These are phyloP conservation scores for Epirrita christyi DNA, from an alignment of 2,888 invertebrate genomes.

Conservation along the genomic window DNA sequence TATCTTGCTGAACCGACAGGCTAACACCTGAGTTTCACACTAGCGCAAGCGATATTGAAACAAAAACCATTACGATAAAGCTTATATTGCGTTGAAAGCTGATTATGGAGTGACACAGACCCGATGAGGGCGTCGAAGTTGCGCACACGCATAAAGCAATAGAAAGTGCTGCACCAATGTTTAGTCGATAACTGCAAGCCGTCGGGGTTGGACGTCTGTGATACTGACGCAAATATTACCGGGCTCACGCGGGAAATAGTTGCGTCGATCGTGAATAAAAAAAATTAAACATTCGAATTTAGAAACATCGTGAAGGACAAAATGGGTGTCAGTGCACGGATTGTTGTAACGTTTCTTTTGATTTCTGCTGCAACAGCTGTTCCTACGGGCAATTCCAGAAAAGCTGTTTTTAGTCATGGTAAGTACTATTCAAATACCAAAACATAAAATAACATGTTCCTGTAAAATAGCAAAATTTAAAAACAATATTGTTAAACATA, in stretches of 20 bases:
- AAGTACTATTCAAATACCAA: slow-evolving; percentile 35
- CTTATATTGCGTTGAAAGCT: background rate
- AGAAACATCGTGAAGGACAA: slow-evolving; percentile 52
- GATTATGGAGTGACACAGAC: slow-evolving; percentile 18
- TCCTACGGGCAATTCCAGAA: slow-evolving; percentile 64
- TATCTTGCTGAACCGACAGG: too few relatives aligned
- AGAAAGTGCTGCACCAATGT: slow-evolving; percentile 73
- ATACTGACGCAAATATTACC: slow-evolving; percentile 76
- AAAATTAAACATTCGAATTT: slow-evolving; percentile 36
- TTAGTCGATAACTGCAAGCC: slow-evolving; percentile 72
- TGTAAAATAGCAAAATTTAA: too few relatives aligned
- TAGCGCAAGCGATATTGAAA: background rate
- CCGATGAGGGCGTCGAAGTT: slow-evolving; percentile 42
- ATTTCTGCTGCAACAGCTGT: slow-evolving; percentile 68
- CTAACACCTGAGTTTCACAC: too few relatives aligned
- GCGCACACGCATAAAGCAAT: slow-evolving; percentile 73
- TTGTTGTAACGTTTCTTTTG: slow-evolving; percentile 67
- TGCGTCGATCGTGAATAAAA: slow-evolving; percentile 67
- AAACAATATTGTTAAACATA: too few relatives aligned
- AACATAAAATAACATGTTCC: too few relatives aligned
- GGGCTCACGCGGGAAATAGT: slow-evolving; percentile 77
- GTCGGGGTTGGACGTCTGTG: slow-evolving; percentile 58
- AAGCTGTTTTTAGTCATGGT: slow-evolving; percentile 63
- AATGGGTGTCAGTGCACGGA: slow-evolving; percentile 80
- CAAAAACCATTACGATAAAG: background rate